Base-by-base conservation (phyloP, 35 echinoderm and acorn worm species). In the Eucidaris tribuloides region DNA sequence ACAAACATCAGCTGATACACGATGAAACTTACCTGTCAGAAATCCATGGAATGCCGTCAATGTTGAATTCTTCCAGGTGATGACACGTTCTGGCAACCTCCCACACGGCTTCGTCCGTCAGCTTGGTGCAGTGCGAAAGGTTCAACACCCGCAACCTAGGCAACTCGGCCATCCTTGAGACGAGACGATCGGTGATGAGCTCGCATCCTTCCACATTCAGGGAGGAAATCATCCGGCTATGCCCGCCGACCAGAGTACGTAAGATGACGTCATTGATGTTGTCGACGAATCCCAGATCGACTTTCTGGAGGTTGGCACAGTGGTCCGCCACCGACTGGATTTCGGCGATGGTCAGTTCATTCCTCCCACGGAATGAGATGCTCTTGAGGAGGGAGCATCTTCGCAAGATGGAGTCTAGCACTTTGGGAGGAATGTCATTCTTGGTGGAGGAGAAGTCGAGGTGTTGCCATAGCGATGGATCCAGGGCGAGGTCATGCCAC, bases 21-120 rank as follows among this genome's bases (percentile, higher is more conserved):
- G 29, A 18, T n/a, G 5, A 4, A 18, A 80, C 77, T 84, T 46
- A 90, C 87, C 17, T 78, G 38, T 90, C 87, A 45, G 79, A 77
- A 19, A 90, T 90, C 87, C 87, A 90, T 32, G 87, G 87, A 54
- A 90, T 90, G 17, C 87, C 87, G 77, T 90, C 59, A 25, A 90
- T 82, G 71, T 90, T 77, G 14, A 90, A 25, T 28, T 84, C 80
- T 50, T 83, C 87, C 48, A 90, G 45, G 11, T 76, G 48, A 66
- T 77, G 35, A 90, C 79, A 90, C 3, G 72, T 31, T 41, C 63
- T 54, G 28, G 79, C 80, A 34, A 90, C 74, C 33, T 58, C 37
- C 30, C 72, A 55, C 29, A 90, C 65, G 0, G 31, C 80, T 28
- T 70, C 80, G 52, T 90, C 87, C 1, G 87, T 83, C 38, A 90